These are phyloP conservation scores for Malacoraja senta DNA, from an alignment of 2,797 vertebrate species.

Conservation along the genomic window DNA sequence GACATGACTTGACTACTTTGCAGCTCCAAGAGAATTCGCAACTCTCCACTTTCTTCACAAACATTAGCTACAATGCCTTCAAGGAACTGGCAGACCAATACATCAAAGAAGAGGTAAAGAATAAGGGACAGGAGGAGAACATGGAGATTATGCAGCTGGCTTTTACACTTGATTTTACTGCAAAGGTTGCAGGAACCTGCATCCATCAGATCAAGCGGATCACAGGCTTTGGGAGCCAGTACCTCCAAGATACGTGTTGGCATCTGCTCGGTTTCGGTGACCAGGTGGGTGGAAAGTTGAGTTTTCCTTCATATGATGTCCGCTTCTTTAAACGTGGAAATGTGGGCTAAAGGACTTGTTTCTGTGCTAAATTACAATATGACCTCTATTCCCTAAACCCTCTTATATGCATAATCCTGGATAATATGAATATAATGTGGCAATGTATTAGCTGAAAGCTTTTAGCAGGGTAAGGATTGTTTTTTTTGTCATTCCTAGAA, in stretches of 20 bases:
- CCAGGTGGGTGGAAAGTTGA: not conserved
- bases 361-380: too few relatives aligned
- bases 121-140: constrained; percentile 40
- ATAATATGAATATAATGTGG: not conserved
- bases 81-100: constrained; percentile 69
- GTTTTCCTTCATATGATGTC: not conserved
- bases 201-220: constrained; percentile 65
- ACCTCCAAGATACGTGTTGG: constrained; percentile 62
- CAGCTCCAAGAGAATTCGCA: constrained; percentile 67
- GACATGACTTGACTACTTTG: too few relatives aligned
- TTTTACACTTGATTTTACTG: constrained; percentile 70
- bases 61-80: constrained; percentile 74
- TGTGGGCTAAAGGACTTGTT: not conserved
- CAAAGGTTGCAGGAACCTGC: constrained; percentile 63
- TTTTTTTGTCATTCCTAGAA: not conserved
- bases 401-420: too few relatives aligned
- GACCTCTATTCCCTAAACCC: too few relatives aligned
- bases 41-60: constrained; percentile 62
- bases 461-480: not conserved
- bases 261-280: constrained; percentile 45
- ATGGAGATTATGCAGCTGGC: constrained; percentile 68
- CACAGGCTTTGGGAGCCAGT: constrained; percentile 69
- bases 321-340: not conserved
- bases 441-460: not conserved
- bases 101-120: constrained; percentile 44